phyloP scores from a whole-genome alignment of 2,113 vertebrate species.

The Phoxinus phoxinus region DNA sequence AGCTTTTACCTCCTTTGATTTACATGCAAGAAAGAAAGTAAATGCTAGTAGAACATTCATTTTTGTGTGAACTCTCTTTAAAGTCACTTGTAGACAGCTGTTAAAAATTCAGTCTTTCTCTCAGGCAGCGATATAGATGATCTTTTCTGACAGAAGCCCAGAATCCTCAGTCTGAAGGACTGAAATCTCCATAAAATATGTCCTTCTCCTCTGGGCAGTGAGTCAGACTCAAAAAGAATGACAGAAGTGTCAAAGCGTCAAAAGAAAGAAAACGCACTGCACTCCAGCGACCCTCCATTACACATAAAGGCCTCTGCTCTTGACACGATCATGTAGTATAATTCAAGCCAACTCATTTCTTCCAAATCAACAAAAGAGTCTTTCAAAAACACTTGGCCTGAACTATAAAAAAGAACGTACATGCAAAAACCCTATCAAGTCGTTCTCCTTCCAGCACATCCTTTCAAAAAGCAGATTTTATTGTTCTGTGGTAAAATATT shows the following conservation, averaged over 20 bases:
- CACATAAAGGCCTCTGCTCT: conserved; percentile 38
- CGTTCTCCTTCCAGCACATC: not conserved
- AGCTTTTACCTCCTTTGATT: not conserved
- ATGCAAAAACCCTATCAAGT: conserved; percentile 10
- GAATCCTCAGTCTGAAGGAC: conserved; percentile 15
- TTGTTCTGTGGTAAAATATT: not conserved
- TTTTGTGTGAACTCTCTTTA: not conserved
- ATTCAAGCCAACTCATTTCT: conserved; percentile 42
- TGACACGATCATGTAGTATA: conserved; percentile 43
- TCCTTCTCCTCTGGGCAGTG: not conserved
- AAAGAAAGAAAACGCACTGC: conserved; percentile 21
- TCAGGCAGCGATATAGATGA: conserved; percentile 22
- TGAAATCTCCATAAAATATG: conserved; percentile 35
- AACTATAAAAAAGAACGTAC: conserved; percentile 5
- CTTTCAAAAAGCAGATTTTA: not conserved
- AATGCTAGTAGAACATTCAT: not conserved
- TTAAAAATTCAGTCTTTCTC: not conserved
- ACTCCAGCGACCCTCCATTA: conserved; percentile 36
- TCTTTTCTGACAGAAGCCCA: conserved; percentile 12
- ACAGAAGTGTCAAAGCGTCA: conserved; percentile 16
- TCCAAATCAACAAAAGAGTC: not conserved
- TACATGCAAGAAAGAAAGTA: not conserved
- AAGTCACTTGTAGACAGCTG: not conserved
- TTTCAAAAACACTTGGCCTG: conserved; percentile 2
- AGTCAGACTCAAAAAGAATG: conserved; percentile 17